Percentiles rank a stretch among this genome's conserved stretches.
Evolutionary conservation across 2,113 vertebrate genomes (phyloP).

Genomic region (Scomber japonicus): DNA sequence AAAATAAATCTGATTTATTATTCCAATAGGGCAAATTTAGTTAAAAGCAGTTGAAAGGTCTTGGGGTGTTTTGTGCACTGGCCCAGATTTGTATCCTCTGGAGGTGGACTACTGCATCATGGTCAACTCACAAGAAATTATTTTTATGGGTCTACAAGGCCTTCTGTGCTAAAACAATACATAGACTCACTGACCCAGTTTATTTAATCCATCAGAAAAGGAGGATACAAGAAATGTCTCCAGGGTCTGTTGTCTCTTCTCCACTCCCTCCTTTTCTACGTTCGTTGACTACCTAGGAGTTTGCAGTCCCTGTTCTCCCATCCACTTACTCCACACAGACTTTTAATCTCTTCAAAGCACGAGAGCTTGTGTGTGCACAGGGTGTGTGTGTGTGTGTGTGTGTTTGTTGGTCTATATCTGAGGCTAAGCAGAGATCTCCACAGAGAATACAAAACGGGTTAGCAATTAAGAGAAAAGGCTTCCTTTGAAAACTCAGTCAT

Average conservation of each 20-base stretch:
- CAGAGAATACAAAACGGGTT: constrained; percentile 10
- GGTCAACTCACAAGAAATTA: constrained; percentile 2
- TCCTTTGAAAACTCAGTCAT: background rate
- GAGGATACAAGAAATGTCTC: background rate
- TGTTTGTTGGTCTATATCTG: background rate
- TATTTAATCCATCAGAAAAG: constrained; percentile 13
- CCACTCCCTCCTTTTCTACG: background rate
- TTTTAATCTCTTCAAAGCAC: constrained; percentile 28
- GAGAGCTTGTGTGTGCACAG: background rate
- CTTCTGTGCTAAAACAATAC: constrained; percentile 19
- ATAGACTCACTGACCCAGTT: constrained; percentile 47
- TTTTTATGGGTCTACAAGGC: constrained; percentile 24
- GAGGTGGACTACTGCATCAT: constrained; percentile 9
- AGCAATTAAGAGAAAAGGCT: background rate
- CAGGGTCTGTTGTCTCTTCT: constrained; percentile 5
- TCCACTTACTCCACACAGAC: background rate
- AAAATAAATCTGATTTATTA: constrained; percentile 19
- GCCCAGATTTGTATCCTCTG: background rate
- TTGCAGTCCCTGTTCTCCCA: constrained; percentile 5
- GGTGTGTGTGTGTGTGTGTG: background rate
- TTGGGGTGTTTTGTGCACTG: constrained; percentile 3
- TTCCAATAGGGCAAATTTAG: background rate
- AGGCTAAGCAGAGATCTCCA: constrained; percentile 6
- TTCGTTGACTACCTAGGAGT: constrained; percentile 6
- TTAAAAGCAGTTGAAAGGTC: constrained; percentile 24